phyloP scores from a whole-genome alignment of 2,797 vertebrate genomes.

The Eremophila alpestris region DNA sequence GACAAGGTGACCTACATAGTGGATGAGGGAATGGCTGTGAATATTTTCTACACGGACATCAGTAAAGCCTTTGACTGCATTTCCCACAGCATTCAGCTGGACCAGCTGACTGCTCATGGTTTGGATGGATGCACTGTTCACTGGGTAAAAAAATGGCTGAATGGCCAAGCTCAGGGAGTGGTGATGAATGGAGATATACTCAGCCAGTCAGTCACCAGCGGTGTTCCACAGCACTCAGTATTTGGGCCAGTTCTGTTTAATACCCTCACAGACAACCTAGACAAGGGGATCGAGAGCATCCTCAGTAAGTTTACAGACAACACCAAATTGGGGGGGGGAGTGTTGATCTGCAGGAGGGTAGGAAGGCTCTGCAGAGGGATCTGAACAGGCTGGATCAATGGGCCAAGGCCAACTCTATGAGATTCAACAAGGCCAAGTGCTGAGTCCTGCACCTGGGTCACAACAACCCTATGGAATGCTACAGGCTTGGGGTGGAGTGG shows the following conservation, averaged over 20 bases:
- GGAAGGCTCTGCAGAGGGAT: background rate
- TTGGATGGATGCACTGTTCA: background rate
- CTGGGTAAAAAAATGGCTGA: background rate
- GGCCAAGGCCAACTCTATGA: accelerated
- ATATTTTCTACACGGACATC: background rate
- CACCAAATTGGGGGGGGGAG: background rate
- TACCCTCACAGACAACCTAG: background rate
- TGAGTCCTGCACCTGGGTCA: background rate
- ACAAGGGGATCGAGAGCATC: background rate
- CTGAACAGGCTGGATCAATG: background rate
- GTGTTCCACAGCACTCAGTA: background rate
- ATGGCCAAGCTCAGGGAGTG: background rate
- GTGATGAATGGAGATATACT: background rate
- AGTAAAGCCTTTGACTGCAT: background rate
- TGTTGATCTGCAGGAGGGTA: background rate
- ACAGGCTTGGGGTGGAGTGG: background rate
- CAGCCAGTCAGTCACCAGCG: background rate
- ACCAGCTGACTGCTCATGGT: background rate
- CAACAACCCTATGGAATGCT: background rate
- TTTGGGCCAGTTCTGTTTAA: background rate
- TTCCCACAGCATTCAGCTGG: background rate
- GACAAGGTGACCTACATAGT: background rate
- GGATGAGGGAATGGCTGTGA: background rate
- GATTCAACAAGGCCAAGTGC: background rate
- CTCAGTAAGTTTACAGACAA: background rate